Conservation (phyloP, 2,888 invertebrate species). For the Cheilosia variabilis region DNA sequence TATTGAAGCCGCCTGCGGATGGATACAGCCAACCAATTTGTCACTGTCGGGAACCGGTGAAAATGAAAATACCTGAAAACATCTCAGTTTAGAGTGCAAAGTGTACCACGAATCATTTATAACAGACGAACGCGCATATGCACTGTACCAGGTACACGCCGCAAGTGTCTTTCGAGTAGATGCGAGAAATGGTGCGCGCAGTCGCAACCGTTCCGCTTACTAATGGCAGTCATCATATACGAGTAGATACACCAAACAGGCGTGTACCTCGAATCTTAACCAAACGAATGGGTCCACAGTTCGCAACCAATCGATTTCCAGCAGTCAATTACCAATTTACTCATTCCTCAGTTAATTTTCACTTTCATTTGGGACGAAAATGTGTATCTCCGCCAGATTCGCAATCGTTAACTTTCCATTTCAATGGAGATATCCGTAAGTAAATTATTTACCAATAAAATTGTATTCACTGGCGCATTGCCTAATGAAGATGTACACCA, state of each 20-base stretch:
- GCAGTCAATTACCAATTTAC: slow-evolving; percentile 44
- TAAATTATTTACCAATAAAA: slow-evolving; percentile 8
- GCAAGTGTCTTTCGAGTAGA: background rate
- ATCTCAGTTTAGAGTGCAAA: slow-evolving; percentile 9
- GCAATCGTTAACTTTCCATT: slow-evolving; percentile 48
- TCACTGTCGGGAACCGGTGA: slow-evolving; percentile 6
- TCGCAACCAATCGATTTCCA: slow-evolving; percentile 46
- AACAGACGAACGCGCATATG: background rate
- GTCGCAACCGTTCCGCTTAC: slow-evolving; percentile 15
- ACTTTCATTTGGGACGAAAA: slow-evolving; percentile 53
- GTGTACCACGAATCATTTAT: slow-evolving; percentile 14
- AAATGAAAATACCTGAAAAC: slow-evolving; percentile 2
- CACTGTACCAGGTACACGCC: background rate
- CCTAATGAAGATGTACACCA: slow-evolving; percentile 27
- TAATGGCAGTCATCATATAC: slow-evolving; percentile 41
- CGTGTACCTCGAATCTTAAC: slow-evolving; percentile 28
- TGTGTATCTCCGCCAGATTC: slow-evolving; percentile 14
- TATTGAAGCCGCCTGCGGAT: slow-evolving; percentile 13
- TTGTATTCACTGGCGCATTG: background rate
- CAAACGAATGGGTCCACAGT: slow-evolving; percentile 15
- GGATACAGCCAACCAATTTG: slow-evolving; percentile 20
- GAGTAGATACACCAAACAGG: slow-evolving; percentile 14
- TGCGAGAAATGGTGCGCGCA: background rate
- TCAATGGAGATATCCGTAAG: slow-evolving; percentile 8
- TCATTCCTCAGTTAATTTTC: slow-evolving; percentile 47